phyloP scores from a whole-genome alignment of 2,888 invertebrate genomes.

The Diploptera punctata region DNA sequence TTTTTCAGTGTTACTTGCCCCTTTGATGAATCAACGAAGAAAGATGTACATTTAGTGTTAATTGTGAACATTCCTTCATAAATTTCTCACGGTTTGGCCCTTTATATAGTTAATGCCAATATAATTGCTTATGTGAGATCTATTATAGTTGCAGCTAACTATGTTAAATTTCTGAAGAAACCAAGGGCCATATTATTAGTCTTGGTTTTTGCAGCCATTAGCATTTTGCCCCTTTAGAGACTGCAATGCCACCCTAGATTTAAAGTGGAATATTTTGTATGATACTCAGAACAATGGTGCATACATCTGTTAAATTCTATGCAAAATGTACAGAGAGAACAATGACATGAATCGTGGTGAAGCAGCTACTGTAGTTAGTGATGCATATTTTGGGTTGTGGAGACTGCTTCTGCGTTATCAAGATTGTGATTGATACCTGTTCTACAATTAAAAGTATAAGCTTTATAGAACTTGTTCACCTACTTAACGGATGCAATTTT shows the following conservation, averaged over 20 bases:
- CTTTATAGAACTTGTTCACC: constrained; percentile 45
- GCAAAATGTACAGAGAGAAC: constrained; percentile 44
- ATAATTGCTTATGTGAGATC: constrained; percentile 45
- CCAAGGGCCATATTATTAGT: constrained; percentile 32
- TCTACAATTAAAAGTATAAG: constrained; percentile 45
- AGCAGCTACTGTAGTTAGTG: constrained; percentile 39
- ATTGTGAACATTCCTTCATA: constrained; percentile 46
- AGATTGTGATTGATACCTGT: constrained; percentile 46
- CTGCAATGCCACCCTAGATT: constrained; percentile 42
- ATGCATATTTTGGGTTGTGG: constrained; percentile 47
- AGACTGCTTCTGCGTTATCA: constrained; percentile 47
- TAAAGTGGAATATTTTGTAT: constrained; percentile 46
- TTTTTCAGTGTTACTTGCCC: constrained; percentile 46
- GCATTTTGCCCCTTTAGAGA: constrained; percentile 43
- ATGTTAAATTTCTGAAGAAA: constrained; percentile 43
- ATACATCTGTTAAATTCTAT: constrained; percentile 46
- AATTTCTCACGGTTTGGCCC: constrained; percentile 45
- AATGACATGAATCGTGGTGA: constrained; percentile 43
- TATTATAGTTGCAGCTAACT: constrained; percentile 45
- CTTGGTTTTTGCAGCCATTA: constrained; percentile 44
- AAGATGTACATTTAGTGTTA: constrained; percentile 46
- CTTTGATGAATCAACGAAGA: constrained; percentile 46
- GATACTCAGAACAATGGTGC: constrained; percentile 47
- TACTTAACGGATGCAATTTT: constrained; percentile 45
- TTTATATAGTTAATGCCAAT: constrained; percentile 45